Conservation (phyloP, 2,797 vertebrate species). For the Gymnoscopelus microlampas region DNA sequence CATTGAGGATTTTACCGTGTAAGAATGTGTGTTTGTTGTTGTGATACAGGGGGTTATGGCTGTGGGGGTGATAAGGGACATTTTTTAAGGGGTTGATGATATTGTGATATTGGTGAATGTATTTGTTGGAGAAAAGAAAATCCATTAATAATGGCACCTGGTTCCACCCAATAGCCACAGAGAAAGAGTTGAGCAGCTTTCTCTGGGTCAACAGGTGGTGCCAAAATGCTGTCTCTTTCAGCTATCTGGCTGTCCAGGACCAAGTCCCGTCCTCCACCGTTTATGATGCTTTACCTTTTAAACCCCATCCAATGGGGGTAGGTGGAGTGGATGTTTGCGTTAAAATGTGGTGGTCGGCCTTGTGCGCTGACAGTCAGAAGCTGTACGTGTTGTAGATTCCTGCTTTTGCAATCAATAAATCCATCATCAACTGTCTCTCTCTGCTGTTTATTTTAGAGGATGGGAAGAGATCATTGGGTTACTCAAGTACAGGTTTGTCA, state of each 20-base stretch:
- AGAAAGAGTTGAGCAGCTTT: conserved; percentile 86
- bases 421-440: conserved; percentile 42
- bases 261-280: conserved; percentile 47
- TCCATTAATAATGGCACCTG: conserved; percentile 37
- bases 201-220: conserved; percentile 54
- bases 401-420: conserved; percentile 82
- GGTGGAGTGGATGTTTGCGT: conserved; percentile 75
- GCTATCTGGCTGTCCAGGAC: conserved; percentile 57
- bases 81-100: conserved; percentile 23
- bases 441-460: background rate
- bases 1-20: background rate
- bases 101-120: conserved; percentile 39
- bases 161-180: conserved; percentile 44
- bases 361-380: conserved; percentile 45
- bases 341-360: conserved; percentile 59
- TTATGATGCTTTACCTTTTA: conserved; percentile 79
- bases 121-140: conserved; percentile 32
- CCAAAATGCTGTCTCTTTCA: conserved; percentile 37
- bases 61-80: background rate
- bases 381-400: conserved; percentile 62
- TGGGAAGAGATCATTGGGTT: too few species aligned
- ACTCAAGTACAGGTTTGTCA: too few species aligned
- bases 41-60: conserved; percentile 13
- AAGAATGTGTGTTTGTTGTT: conserved; percentile 16
- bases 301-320: conserved; percentile 70